Percentiles rank a stretch among this genome's conserved stretches.
These are phyloP conservation scores for Damaliscus lunatus DNA, from an alignment of 2,113 vertebrate species.

Conservation along the genomic window DNA sequence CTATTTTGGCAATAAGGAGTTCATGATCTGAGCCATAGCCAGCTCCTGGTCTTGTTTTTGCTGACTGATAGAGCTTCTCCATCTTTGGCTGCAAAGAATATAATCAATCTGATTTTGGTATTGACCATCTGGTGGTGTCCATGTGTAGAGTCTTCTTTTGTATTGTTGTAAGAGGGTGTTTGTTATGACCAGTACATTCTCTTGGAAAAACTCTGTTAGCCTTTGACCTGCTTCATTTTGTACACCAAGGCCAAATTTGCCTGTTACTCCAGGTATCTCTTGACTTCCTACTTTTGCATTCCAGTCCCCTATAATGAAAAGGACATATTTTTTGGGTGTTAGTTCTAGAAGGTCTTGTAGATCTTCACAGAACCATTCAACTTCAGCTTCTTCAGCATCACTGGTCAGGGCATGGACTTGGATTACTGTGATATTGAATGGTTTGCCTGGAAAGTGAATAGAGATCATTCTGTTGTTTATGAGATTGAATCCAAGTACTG, in stretches of 20 bases:
- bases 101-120: not conserved
- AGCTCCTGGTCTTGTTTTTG: not conserved
- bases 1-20: not conserved
- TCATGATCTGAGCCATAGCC: not conserved
- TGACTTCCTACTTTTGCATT: not conserved
- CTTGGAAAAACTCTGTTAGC: not conserved
- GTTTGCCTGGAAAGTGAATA: not conserved
- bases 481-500: not conserved
- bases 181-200: not conserved
- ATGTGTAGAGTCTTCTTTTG: not conserved
- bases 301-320: not conserved
- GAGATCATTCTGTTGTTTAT: not conserved
- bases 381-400: not conserved
- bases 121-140: not conserved
- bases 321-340: fast-evolving
- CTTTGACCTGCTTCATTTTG: not conserved
- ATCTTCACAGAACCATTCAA: not conserved
- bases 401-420: not conserved
- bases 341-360: not conserved
- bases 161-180: not conserved
- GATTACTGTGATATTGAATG: not conserved
- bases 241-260: not conserved
- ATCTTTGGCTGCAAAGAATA: not conserved
- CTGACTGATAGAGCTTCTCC: not conserved
- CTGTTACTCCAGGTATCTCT: not conserved